These are phyloP conservation scores for Nothobranchius furzeri DNA, from an alignment of 2,113 vertebrate species.

Conservation along the genomic window DNA sequence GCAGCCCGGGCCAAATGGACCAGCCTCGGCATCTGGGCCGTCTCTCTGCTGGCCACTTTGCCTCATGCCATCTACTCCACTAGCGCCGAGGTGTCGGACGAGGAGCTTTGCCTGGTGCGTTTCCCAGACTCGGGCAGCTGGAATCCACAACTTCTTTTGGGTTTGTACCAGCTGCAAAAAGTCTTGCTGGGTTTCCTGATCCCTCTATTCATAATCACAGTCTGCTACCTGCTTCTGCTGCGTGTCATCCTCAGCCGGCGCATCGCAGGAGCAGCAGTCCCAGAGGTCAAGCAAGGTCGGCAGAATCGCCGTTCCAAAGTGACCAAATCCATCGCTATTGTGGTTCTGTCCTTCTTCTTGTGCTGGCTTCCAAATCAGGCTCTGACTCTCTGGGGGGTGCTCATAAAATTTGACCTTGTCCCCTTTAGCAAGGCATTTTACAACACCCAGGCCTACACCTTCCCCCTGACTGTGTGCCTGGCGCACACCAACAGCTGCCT, in stretches of 20 bases:
- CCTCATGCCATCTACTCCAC: conserved; percentile 84
- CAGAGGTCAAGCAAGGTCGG: conserved; percentile 65
- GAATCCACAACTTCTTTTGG: conserved; percentile 82
- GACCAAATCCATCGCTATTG: conserved; percentile 80
- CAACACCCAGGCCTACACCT: conserved; percentile 81
- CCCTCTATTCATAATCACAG: conserved; percentile 79
- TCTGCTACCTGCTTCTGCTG: conserved; percentile 82
- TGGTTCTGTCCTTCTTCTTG: conserved; percentile 85
- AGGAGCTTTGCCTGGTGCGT: conserved; percentile 83
- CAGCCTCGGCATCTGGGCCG: conserved; percentile 79
- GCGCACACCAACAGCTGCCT: conserved; percentile 86
- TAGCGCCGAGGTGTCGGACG: conserved; percentile 76
- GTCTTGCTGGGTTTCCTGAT: conserved; percentile 82
- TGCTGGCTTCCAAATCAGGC: conserved; percentile 88
- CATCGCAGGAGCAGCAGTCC: conserved; percentile 48
- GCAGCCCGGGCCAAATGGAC: conserved; percentile 74
- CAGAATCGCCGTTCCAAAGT: conserved; percentile 77
- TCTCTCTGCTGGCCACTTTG: conserved; percentile 78
- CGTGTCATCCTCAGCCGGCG: conserved; percentile 75
- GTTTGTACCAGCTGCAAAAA: conserved; percentile 84
- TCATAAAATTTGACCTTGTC: conserved; percentile 83
- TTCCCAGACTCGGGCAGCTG: conserved; percentile 81
- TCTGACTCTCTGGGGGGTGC: conserved; percentile 82
- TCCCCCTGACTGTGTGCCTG: conserved; percentile 82
- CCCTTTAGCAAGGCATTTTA: conserved; percentile 84